phyloP scores from a whole-genome alignment of 2,797 vertebrate species.

The Apogon hyalosoma region DNA sequence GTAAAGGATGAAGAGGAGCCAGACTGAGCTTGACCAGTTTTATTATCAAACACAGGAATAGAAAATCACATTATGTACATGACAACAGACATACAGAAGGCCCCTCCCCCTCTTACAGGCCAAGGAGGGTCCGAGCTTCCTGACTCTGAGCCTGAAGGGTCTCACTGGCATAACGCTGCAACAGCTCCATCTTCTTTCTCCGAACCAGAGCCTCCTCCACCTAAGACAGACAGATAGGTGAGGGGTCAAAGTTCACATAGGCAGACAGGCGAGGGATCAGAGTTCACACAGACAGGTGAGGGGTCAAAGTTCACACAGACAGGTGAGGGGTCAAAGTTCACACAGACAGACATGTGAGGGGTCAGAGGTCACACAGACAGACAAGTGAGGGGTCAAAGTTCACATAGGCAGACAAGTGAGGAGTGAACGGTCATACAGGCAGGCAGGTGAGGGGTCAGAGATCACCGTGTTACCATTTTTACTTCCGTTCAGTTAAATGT shows the following conservation, averaged over 20 bases:
- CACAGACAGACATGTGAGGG: neutral
- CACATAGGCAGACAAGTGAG: neutral
- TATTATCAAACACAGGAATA: no score
- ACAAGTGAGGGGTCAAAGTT: neutral
- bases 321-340: neutral
- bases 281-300: slow-evolving; percentile 7
- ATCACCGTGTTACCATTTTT: no score
- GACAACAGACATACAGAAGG: no score
- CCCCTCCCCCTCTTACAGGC: slow-evolving; percentile 78
- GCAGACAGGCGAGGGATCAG: neutral
- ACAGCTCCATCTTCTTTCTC: slow-evolving; percentile 96
- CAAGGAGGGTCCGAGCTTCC: slow-evolving; percentile 91
- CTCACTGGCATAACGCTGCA: slow-evolving; percentile 96
- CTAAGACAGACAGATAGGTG: slow-evolving; percentile 73
- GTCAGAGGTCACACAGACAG: neutral
- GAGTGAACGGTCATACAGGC: neutral
- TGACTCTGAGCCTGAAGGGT: slow-evolving; percentile 94
- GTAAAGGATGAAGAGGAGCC: no score
- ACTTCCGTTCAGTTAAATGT: no score
- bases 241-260: neutral
- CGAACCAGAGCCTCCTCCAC: slow-evolving; percentile 95
- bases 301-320: neutral
- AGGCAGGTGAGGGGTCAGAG: neutral
- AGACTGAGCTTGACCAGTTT: no score
- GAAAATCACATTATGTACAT: no score